phyloP scores from a whole-genome alignment of 2,888 invertebrate genomes.

The Thereva nobilitata region DNA sequence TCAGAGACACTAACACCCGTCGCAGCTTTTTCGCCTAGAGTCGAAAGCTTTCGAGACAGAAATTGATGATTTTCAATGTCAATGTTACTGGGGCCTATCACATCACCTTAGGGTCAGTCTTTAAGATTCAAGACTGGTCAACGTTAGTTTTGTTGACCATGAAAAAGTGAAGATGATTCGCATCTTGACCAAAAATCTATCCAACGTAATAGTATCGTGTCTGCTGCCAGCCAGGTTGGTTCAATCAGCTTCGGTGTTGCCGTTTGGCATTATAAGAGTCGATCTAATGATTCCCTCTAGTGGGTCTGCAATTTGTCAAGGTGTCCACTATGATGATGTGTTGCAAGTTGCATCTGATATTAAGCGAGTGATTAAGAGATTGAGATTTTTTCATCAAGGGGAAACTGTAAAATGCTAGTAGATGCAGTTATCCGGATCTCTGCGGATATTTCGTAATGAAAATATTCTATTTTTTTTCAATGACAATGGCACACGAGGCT shows the following conservation, averaged over 20 bases:
- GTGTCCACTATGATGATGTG: too few relatives aligned
- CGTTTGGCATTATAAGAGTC: neutral
- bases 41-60: too few relatives aligned
- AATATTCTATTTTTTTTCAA: neutral
- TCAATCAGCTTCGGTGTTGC: neutral
- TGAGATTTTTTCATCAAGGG: too few relatives aligned
- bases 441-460: too few relatives aligned
- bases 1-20: too few relatives aligned
- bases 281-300: neutral
- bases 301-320: too few relatives aligned
- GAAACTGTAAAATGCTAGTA: too few relatives aligned
- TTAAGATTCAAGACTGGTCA: neutral
- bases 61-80: conserved; percentile 23
- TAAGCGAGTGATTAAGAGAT: too few relatives aligned
- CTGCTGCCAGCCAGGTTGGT: neutral
- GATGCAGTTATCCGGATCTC: too few relatives aligned
- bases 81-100: conserved; percentile 5
- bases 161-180: neutral
- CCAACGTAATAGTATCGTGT: neutral
- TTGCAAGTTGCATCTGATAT: too few relatives aligned
- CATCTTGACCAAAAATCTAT: neutral
- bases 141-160: conserved; percentile 4
- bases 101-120: conserved; percentile 6
- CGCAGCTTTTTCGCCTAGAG: too few relatives aligned
- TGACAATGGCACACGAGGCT: conserved; percentile 22